These are phyloP conservation scores for Leptobrachium leishanense DNA, from an alignment of 2,113 vertebrate species.

Conservation along the genomic window DNA sequence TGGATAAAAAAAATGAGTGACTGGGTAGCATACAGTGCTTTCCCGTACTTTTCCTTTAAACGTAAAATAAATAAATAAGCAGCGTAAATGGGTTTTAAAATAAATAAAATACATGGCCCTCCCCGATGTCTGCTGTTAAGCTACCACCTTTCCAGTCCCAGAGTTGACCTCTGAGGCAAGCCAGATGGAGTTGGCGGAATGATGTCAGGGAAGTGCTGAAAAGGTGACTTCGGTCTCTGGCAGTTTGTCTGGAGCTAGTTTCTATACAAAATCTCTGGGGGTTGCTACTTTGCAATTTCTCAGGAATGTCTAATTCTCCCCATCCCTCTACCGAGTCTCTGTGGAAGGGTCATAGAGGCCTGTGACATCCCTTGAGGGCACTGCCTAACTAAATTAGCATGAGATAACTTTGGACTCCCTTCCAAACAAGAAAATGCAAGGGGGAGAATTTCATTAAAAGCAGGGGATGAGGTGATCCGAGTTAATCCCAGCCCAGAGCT, in stretches of 20 bases:
- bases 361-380: slow-evolving; percentile 81
- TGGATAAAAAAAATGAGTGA: no score
- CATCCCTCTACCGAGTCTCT: slow-evolving; percentile 71
- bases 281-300: slow-evolving; percentile 77
- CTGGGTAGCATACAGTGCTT: no score
- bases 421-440: slow-evolving; percentile 79
- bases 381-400: slow-evolving; percentile 83
- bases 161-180: slow-evolving; percentile 69
- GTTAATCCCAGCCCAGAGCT: slow-evolving; percentile 80
- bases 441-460: slow-evolving; percentile 85
- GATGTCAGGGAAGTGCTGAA: slow-evolving; percentile 79
- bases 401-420: slow-evolving; percentile 85
- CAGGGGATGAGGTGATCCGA: slow-evolving; percentile 79
- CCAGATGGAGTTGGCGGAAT: slow-evolving; percentile 73
- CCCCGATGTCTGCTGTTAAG: slow-evolving; percentile 56
- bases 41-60: no score
- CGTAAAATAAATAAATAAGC: no score
- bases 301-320: slow-evolving; percentile 83
- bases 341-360: slow-evolving; percentile 78
- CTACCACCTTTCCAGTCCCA: slow-evolving; percentile 65
- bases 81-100: background rate
- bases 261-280: slow-evolving; percentile 74
- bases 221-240: slow-evolving; percentile 78
- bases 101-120: slow-evolving; percentile 54
- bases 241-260: slow-evolving; percentile 78